phyloP scores from a whole-genome alignment of 2,888 invertebrate species.

The Chaitophorus viminalis region DNA sequence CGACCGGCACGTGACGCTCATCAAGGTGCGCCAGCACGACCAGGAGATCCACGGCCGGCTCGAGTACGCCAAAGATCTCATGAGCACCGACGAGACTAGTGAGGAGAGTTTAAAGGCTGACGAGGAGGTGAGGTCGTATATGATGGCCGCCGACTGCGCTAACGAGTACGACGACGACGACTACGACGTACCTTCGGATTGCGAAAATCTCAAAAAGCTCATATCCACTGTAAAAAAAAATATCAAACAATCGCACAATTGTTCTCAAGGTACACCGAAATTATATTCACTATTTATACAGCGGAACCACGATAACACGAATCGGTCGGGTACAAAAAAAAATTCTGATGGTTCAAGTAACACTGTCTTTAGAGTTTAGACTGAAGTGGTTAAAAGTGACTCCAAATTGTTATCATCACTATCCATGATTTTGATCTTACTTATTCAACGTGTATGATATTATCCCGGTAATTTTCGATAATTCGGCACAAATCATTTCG shows the following conservation, averaged over 20 bases:
- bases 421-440: too few species aligned
- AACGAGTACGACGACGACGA: constrained; percentile 58
- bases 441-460: too few species aligned
- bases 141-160: constrained; percentile 58
- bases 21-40: constrained; percentile 32
- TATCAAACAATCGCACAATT: neutral
- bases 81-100: constrained; percentile 66
- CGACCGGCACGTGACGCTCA: constrained; percentile 47
- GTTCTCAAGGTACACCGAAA: constrained; percentile 48
- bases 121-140: constrained; percentile 70
- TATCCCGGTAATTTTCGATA: too few species aligned
- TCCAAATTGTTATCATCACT: too few species aligned
- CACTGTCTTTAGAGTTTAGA: too few species aligned
- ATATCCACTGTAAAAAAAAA: constrained; percentile 48
- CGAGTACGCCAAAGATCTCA: constrained; percentile 61
- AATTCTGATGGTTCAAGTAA: too few species aligned
- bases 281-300: too few species aligned
- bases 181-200: neutral
- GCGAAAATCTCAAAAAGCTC: constrained; percentile 55
- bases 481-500: too few species aligned
- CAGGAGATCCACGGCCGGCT: constrained; percentile 39
- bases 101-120: constrained; percentile 70
- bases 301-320: too few species aligned
- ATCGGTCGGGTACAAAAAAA: too few species aligned
- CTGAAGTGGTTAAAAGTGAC: too few species aligned